Evolutionary conservation across 2,888 invertebrate genomes (phyloP).

Genomic region (Osmoderma eremita): DNA sequence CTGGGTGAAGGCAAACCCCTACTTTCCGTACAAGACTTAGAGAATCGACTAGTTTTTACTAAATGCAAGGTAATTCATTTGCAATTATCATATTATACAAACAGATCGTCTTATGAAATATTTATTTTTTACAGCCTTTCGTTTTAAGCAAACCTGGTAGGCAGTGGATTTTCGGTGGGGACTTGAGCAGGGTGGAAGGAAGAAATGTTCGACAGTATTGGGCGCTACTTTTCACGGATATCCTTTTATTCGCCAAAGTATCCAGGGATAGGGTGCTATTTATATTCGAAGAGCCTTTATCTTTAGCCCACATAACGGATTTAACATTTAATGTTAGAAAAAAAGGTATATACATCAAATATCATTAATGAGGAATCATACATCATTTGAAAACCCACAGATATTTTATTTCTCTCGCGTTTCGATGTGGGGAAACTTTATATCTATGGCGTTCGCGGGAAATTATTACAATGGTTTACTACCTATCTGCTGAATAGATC

Average conservation of each 20-base stretch:
- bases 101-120: background rate
- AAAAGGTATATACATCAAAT: conserved; percentile 72
- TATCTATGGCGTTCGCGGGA: too few relatives aligned
- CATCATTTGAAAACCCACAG: too few relatives aligned
- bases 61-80: conserved; percentile 79
- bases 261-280: conserved; percentile 87
- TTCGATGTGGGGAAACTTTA: too few relatives aligned
- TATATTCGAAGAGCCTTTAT: conserved; percentile 87
- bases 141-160: conserved; percentile 83
- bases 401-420: too few relatives aligned
- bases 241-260: conserved; percentile 86
- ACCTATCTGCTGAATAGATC: too few relatives aligned
- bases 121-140: conserved; percentile 73
- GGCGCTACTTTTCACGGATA: conserved; percentile 86
- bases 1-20: conserved; percentile 84
- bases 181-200: conserved; percentile 84
- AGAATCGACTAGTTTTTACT: conserved; percentile 88
- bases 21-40: conserved; percentile 84
- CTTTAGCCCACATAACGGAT: conserved; percentile 80
- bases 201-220: conserved; percentile 84
- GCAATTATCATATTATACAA: background rate
- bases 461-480: too few relatives aligned
- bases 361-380: too few relatives aligned
- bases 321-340: conserved; percentile 88
- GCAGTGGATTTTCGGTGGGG: conserved; percentile 91